Conservation (phyloP, 1,140 invertebrate genomes). For the Platorchestia sp. region DNA sequence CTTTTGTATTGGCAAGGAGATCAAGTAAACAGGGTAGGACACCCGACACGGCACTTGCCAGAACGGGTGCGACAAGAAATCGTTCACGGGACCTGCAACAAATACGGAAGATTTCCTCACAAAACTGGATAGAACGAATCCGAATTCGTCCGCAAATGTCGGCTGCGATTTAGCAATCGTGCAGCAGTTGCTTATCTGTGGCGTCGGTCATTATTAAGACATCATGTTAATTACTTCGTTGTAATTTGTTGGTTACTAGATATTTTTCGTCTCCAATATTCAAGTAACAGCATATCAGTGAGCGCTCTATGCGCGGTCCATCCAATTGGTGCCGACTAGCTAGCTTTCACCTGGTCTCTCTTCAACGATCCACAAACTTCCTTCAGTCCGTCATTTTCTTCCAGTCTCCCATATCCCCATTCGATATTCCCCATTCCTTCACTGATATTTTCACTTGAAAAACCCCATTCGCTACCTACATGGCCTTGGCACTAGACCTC, state of each 20-base stretch:
- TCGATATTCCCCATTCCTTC: no score
- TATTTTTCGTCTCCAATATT: background rate
- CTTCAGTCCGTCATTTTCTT: no score
- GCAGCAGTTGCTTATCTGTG: background rate
- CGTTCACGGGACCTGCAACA: background rate
- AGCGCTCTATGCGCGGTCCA: no score
- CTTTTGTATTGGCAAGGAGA: constrained; percentile 20
- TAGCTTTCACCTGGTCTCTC: no score
- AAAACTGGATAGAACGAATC: background rate
- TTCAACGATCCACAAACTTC: no score
- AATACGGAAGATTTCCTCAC: background rate
- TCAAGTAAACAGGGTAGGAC: background rate
- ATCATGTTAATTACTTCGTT: no score
- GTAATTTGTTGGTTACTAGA: background rate
- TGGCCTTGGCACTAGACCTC: no score
- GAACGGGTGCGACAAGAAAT: constrained; percentile 32
- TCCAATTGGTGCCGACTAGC: no score
- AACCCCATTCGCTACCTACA: no score
- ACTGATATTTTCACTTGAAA: no score
- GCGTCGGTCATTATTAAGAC: background rate
- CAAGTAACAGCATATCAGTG: no score
- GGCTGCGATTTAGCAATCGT: background rate
- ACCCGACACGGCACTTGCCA: constrained; percentile 15
- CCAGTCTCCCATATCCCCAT: no score
- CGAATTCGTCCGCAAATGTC: background rate